These are phyloP conservation scores for Pantelozetes paolii DNA, from an alignment of 2,888 invertebrate species.

Conservation along the genomic window DNA sequence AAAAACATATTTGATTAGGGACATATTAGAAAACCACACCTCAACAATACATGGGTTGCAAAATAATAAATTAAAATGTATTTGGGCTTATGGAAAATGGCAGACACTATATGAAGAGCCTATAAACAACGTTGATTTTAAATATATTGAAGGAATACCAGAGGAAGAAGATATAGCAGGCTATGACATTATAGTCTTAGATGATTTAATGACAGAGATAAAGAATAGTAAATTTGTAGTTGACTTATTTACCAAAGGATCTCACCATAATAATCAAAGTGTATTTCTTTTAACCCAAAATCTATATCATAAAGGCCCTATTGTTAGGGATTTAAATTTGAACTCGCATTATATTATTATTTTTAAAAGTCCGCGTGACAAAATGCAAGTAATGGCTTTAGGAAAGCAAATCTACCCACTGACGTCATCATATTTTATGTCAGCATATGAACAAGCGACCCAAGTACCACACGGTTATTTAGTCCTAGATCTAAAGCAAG, in stretches of 20 bases:
- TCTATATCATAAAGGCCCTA: conserved; percentile 8
- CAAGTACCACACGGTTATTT: conserved; percentile 45
- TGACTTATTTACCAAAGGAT: neutral
- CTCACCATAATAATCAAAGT: conserved; percentile 10
- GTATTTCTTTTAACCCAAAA: conserved; percentile 2
- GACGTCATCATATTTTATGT: conserved; percentile 32
- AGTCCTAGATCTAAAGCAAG: conserved; percentile 45
- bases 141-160: neutral
- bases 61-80: neutral
- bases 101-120: neutral
- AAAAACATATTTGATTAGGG: neutral
- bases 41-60: neutral
- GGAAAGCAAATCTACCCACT: conserved; percentile 32
- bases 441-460: conserved; percentile 45
- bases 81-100: conserved; percentile 15
- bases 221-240: neutral
- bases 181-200: neutral
- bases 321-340: neutral
- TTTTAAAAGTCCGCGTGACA: conserved; percentile 42
- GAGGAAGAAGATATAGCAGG: neutral
- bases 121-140: neutral
- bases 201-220: neutral
- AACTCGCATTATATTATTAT: conserved; percentile 9
- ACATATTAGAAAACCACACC: neutral
- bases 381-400: conserved; percentile 41